Base-by-base conservation (phyloP, 2,888 invertebrate genomes). In the Catocala nupta region DNA sequence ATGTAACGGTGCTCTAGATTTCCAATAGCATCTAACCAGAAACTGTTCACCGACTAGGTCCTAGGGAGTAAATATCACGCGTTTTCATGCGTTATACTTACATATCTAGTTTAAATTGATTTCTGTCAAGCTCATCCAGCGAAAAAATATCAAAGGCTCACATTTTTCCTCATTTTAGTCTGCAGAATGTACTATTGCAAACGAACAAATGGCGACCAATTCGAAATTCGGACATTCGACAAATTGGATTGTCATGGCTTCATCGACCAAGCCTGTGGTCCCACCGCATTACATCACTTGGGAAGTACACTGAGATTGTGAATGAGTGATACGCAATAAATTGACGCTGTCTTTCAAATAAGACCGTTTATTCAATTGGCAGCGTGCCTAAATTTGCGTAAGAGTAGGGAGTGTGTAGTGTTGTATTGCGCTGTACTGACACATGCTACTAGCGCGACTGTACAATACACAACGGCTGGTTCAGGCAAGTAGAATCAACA, bases 271-370 rank as follows among this genome's bases (percentile, higher is more conserved):
- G 36, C 36, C 36, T 9, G 8, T 9, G 1, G 8, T 9, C 36
- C 36, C 6, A 7, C 5, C 36, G 8, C 36, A 7, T 39, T 39
- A 8, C 3, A 48, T 25, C 25, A 48, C 48, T 1, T 34, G 11
- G 33, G 11, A 49, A 33, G 36, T 57, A 57, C 63, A 59, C 58
- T 54, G 51, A 65, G 56, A 33, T 42, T 54, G 25, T 60, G 58
- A 60, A 65, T 68, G 52, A 62, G 68, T 68, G 71, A 70, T 59
- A 52, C 51, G 50, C 62, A 59, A 63, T 73, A 74, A 74, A 73
- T 74, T 65, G 51, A 33, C 42, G n/a, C 47, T 56, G 71, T 70
- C 68, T 70, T 9, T 68, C 64, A 70, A 74, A 74, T 62, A 45
- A 63, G 52, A 70, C 56, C 52, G 62, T 68, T 70, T 59, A 63